Evolutionary conservation across 2,888 invertebrate species (phyloP), one percentile per base, ranked within the genome.

Genomic region (Chaetogeoica ovagalla): DNA sequence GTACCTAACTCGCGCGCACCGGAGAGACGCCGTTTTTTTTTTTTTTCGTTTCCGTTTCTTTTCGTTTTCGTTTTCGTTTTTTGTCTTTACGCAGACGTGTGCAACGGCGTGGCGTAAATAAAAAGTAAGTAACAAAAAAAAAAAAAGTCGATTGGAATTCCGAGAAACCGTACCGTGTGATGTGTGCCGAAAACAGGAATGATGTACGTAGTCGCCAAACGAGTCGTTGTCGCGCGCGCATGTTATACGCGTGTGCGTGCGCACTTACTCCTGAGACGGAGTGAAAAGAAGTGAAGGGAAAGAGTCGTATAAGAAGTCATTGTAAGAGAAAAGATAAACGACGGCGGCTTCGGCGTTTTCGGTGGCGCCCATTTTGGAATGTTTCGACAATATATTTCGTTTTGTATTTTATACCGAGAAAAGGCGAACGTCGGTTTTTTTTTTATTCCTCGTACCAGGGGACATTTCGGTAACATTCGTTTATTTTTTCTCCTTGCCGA

Each of bases 121-220:
- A 48, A 11, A 30, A 62, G 23, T 21, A 30, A 23, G n/a, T 5
- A 21, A 65, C 17, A 43, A 65, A 65, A 8, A 65, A 65, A 43
- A 37, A 0, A 11, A 71, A 62, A 19, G 11, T 59, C 17, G 69
- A 39, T 23, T 13, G 48, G 39, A 55, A 57, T 79, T 79, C 79
- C 79, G 79, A 79, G 79, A 71, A 79, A 79, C 39, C 62, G 52
- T 63, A 30, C 71, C 63, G 79, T 79, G 43, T 79, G 79, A 79
- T 79, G 79, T 79, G 71, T 65, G 79, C 79, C 79, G 79, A 79
- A 79, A 71, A 79, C 79, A 79, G 79, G 79, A 79, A 79, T 79
- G 70, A 79, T 71, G 57, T 71, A 71, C 79, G 79, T 65, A 79
- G 79, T 79, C 79, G 57, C 79, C 63, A 79, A 79, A 79, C 79